Percentiles rank a stretch among this genome's conserved stretches.
These are phyloP conservation scores for Gadus chalcogrammus DNA, from an alignment of 2,113 vertebrate species.

Conservation along the genomic window DNA sequence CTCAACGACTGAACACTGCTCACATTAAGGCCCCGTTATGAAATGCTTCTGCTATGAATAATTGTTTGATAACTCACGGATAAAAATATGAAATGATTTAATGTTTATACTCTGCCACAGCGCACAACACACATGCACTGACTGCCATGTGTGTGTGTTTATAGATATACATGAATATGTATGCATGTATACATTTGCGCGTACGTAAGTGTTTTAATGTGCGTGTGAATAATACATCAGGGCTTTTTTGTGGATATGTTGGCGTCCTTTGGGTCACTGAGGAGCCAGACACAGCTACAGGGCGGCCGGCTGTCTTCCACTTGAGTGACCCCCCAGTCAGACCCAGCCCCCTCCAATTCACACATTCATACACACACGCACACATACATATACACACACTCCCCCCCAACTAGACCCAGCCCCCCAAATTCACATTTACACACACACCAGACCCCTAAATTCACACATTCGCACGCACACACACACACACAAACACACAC, in stretches of 20 bases:
- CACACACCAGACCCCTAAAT: not conserved
- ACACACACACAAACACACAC: not conserved
- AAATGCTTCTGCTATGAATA: too few species aligned
- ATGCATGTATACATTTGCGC: too few species aligned
- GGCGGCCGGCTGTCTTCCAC: constrained; percentile 31
- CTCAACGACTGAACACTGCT: too few species aligned
- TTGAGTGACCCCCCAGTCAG: constrained; percentile 4
- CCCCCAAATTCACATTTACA: too few species aligned
- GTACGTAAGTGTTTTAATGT: too few species aligned
- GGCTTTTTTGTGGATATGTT: too few species aligned
- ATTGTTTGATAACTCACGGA: too few species aligned
- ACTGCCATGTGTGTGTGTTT: not conserved
- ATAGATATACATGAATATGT: not conserved
- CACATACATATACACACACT: not conserved
- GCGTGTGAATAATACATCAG: too few species aligned
- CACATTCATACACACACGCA: not conserved
- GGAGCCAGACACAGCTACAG: constrained; percentile 11
- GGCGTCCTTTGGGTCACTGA: not conserved
- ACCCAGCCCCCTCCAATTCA: not conserved
- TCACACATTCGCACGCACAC: not conserved
- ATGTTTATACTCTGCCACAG: too few species aligned
- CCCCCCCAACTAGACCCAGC: not conserved
- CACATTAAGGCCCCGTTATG: too few species aligned
- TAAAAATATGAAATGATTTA: too few species aligned
- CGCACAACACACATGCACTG: too few species aligned